Evolutionary conservation across 2,888 invertebrate species (phyloP).

Genomic region (Megaustenia siamemsis): DNA sequence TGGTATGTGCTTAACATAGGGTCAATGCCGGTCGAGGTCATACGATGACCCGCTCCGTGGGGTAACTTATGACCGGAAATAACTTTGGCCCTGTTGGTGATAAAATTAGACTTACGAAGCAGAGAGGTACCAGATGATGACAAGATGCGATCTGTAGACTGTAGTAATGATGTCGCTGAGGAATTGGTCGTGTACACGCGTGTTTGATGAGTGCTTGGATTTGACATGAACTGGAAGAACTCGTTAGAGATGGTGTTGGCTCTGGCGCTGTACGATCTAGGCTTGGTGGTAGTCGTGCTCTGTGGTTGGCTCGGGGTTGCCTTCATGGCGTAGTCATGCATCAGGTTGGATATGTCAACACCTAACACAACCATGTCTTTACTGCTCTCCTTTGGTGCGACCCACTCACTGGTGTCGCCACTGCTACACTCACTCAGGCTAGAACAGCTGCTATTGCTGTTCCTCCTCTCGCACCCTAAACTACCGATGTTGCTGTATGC

Average conservation of each 20-base stretch:
- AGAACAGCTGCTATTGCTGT: background rate
- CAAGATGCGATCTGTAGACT: background rate
- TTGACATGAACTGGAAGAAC: background rate
- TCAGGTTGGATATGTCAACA: constrained; percentile 76
- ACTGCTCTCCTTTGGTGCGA: constrained; percentile 5
- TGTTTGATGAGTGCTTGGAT: background rate
- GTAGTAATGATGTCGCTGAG: background rate
- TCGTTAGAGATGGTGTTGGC: background rate
- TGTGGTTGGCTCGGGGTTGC: constrained; percentile 46
- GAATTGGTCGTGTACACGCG: background rate
- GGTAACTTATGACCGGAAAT: constrained; percentile 29
- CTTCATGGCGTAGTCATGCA: constrained; percentile 71
- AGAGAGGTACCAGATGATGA: constrained; percentile 2
- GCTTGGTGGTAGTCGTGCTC: background rate
- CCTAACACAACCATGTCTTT: constrained; percentile 79
- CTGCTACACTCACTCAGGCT: constrained; percentile 44
- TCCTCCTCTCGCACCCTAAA: background rate
- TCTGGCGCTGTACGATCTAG: background rate
- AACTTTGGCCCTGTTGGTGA: background rate
- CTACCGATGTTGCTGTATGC: background rate
- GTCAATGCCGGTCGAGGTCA: constrained; percentile 42
- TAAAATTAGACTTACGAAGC: constrained; percentile 32
- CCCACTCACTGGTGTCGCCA: constrained; percentile 57
- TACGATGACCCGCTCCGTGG: constrained; percentile 44
- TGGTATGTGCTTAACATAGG: constrained; percentile 44